These are phyloP conservation scores for Diploptera punctata DNA, from an alignment of 2,888 invertebrate species.

Conservation along the genomic window DNA sequence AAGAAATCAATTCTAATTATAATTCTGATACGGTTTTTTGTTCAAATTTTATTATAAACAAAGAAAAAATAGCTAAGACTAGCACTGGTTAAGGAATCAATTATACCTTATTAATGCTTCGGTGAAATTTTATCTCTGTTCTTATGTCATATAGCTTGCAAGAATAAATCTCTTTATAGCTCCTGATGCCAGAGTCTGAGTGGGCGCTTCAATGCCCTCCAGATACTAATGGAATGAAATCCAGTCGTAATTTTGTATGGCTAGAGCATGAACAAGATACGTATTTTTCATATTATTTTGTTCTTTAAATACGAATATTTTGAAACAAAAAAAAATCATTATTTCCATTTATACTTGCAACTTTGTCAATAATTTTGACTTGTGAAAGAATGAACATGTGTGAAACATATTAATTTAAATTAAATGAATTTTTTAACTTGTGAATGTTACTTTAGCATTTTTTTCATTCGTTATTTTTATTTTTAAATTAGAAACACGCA, in stretches of 20 bases:
- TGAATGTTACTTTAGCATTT: neutral
- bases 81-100: no score
- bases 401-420: neutral
- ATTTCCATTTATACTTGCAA: neutral
- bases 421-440: no score
- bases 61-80: no score
- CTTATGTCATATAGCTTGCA: neutral
- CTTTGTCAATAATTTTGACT: neutral
- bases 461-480: neutral
- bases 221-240: neutral
- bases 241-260: slow-evolving; percentile 13
- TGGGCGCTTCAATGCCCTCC: neutral
- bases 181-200: neutral
- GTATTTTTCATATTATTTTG: no score
- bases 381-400: neutral
- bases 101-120: no score
- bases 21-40: no score
- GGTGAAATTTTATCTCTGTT: neutral
- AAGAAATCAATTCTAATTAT: no score
- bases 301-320: neutral
- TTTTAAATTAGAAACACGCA: neutral
- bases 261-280: neutral
- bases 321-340: neutral
- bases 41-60: no score
- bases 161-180: neutral